Conservation (phyloP, 1,140 invertebrate species). For the Tetramorium simillimum region DNA sequence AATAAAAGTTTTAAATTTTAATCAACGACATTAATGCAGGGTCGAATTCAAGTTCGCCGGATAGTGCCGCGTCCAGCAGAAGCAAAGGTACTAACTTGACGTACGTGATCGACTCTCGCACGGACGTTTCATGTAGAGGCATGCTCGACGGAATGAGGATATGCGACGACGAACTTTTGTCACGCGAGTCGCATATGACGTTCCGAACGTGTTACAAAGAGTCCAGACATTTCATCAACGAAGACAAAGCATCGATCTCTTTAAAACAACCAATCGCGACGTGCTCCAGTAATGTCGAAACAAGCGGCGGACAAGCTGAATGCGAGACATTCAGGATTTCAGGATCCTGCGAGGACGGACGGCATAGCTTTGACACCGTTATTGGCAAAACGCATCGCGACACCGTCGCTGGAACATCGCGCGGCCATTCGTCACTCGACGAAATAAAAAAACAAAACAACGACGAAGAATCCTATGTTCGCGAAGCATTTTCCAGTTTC, state of each 20-base stretch:
- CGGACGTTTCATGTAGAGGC: not conserved
- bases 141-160: slow-evolving; percentile 4
- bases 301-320: not conserved
- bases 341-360: slow-evolving; percentile 20
- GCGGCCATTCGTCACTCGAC: not conserved
- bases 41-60: slow-evolving; percentile 19
- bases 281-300: slow-evolving; percentile 9
- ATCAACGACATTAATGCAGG: not conserved
- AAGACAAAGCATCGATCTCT: not conserved
- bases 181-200: slow-evolving; percentile 23
- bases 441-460: not conserved
- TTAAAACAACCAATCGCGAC: not conserved
- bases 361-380: not conserved
- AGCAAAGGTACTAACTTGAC: slow-evolving; percentile 43
- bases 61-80: slow-evolving; percentile 27
- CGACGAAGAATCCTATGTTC: not conserved
- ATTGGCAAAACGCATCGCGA: not conserved
- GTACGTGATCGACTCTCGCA: slow-evolving; percentile 33
- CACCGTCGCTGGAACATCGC: not conserved
- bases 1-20: not conserved
- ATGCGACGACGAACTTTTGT: slow-evolving; percentile 16
- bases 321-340: not conserved
- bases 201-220: slow-evolving; percentile 24
- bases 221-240: slow-evolving; percentile 1
- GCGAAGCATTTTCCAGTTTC: not conserved